Evolutionary conservation across 2,888 invertebrate species (phyloP), one percentile per base, ranked within the genome.

Genomic region (Leptopilina myrica): DNA sequence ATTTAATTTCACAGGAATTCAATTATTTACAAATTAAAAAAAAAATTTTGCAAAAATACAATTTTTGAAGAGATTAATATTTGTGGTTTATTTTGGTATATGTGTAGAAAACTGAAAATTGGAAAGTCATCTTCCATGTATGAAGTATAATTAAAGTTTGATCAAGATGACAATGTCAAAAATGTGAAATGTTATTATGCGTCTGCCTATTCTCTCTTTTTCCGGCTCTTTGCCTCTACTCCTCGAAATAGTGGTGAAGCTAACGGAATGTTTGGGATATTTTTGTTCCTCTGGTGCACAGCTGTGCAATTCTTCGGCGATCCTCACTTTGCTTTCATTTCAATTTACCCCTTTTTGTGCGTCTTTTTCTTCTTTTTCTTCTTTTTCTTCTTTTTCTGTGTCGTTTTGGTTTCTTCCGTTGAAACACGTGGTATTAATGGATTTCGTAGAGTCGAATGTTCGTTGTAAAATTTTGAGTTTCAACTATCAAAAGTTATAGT

Each of bases 381-480:
- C 62, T 65, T 40, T 33, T 66, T 40, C 53, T 64, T 20, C 62
- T 64, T 40, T 33, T 78, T 12, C 46, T 14, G 8, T 43, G 77
- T 46, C 64, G 64, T 76, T 64, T 43, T 20, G 2, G 53, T 11
- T 82, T 76, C 33, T 69, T 83, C 76, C 53, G 49, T 14, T 75
- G 78, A 75, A 76, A 67, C 80, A 82, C 82, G 79, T 81, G 81
- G 80, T 82, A 79, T 84, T 84, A 84, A 84, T 82, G 79, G 83
- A 80, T 82, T 81, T 67, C 46, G 78, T 79, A 56, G 78, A 81
- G 69, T 62, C 67, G 75, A 76, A 73, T 76, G 76, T 80, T 7
- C 26, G 20, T 53, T 26, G 49, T 20, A 7, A 69, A 46, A 26
- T 12, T 8, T 33, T 33, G 33, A 33, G 33, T 33, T 33, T 33